phyloP scores from a whole-genome alignment of 1,140 invertebrate species.

The Bradysia coprophila region DNA sequence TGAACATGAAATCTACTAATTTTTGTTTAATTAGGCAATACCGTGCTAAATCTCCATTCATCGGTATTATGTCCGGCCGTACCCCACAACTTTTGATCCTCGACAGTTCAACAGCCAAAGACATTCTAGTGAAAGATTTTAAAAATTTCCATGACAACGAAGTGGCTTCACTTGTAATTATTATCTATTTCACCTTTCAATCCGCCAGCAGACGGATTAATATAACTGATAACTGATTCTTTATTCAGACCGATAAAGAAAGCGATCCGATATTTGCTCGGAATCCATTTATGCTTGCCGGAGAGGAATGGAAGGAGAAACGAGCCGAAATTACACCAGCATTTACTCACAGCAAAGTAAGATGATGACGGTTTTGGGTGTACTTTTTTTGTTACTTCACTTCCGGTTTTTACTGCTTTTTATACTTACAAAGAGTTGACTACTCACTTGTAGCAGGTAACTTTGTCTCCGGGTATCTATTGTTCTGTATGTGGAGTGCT shows the following conservation, averaged over 20 bases:
- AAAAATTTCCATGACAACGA: slow-evolving; percentile 1
- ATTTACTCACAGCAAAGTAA: slow-evolving; percentile 21
- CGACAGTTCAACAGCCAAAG: not conserved
- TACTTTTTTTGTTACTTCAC: too few species aligned
- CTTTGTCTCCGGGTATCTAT: slow-evolving; percentile 24
- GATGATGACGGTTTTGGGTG: too few species aligned
- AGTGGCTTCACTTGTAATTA: not conserved
- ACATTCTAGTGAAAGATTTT: not conserved
- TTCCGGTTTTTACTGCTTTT: slow-evolving; percentile 8
- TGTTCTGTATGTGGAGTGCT: too few species aligned
- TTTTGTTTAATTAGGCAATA: too few species aligned
- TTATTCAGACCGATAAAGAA: slow-evolving; percentile 8
- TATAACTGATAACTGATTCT: not conserved
- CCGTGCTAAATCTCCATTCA: not conserved
- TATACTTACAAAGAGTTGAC: slow-evolving; percentile 7
- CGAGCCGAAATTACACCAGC: slow-evolving; percentile 26
- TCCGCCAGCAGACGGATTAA: too few species aligned
- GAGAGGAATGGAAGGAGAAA: slow-evolving; percentile 27
- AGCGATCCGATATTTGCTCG: slow-evolving; percentile 15
- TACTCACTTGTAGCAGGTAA: too few species aligned
- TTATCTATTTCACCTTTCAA: not conserved
- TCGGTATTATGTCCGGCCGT: not conserved
- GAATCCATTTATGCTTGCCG: slow-evolving; percentile 19
- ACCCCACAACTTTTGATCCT: not conserved
- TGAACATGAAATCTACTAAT: too few species aligned